A percentile compares a stretch with the other conserved stretches of the same genome.
Conservation (phyloP, 2,888 invertebrate genomes). For the Parochlus steinenii region DNA sequence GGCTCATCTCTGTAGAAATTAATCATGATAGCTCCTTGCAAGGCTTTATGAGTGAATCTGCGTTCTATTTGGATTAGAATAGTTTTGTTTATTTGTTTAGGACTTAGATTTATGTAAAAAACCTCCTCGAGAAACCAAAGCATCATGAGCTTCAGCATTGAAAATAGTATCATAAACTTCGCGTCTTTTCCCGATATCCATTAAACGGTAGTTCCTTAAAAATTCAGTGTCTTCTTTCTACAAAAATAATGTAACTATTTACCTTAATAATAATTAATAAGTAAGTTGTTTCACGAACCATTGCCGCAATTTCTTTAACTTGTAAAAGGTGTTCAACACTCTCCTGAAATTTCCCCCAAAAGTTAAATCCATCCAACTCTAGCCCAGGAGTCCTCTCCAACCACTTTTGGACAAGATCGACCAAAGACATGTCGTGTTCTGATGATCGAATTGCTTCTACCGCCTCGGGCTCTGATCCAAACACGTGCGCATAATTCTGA, state of each 20-base stretch:
- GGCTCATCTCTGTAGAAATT: slow-evolving; percentile 95
- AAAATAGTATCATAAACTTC: slow-evolving; percentile 85
- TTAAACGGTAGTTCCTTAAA: slow-evolving; percentile 45
- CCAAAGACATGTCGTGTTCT: slow-evolving; percentile 69
- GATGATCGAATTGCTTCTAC: slow-evolving; percentile 44
- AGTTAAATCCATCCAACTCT: slow-evolving; percentile 69
- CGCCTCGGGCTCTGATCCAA: slow-evolving; percentile 54
- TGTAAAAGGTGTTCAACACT: slow-evolving; percentile 55
- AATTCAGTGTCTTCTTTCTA: slow-evolving; percentile 44
- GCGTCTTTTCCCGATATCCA: slow-evolving; percentile 59
- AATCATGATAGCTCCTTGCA: slow-evolving; percentile 97
- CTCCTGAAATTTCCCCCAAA: slow-evolving; percentile 80
- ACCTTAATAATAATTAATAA: too few species aligned
- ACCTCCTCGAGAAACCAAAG: slow-evolving; percentile 70
- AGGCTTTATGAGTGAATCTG: slow-evolving; percentile 71
- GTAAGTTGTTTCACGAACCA: too few species aligned
- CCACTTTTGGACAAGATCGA: slow-evolving; percentile 81
- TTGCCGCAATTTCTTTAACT: slow-evolving; percentile 45
- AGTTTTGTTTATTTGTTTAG: neutral
- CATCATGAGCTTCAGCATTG: slow-evolving; percentile 66
- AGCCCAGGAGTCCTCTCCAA: slow-evolving; percentile 87
- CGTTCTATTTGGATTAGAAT: too few species aligned
- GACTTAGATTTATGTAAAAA: neutral
- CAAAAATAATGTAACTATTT: slow-evolving; percentile 16
- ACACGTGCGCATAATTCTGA: slow-evolving; percentile 76